Base-by-base conservation (phyloP, 1,140 invertebrate genomes). In the Mya arenaria region DNA sequence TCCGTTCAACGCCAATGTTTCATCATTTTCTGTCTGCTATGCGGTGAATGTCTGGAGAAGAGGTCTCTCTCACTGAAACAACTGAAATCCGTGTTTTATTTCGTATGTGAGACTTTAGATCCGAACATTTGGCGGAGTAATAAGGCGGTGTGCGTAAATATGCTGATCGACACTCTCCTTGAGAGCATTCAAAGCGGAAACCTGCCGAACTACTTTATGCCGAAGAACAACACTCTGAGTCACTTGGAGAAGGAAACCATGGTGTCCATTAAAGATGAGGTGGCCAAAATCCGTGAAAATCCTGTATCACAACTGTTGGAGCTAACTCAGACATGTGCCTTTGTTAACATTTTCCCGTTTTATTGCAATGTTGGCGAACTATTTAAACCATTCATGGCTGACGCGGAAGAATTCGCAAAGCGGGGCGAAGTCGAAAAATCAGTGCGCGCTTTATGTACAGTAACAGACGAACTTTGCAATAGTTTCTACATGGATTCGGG, bases 281-380 rank as follows among this genome's bases (percentile, higher is more conserved):
- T 81, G n/a, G 32, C 78, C 15, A 48, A 48, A 25, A 28, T 48
- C n/a, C 48, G 78, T 44, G 63, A 81, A 17, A 71, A 71, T 28
- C 56, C 78, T 32, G 28, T 56, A 10, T 32, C 71, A 41, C 36
- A 28, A 8, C 55, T 81, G 4, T 52, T 81, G 41, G n/a, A 55
- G 25, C 19, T 48, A 17, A 71, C 78, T 8, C 23, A 71, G 4
- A 60, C 37, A 4, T 81, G 56, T 30, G 78, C 68, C 19, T 62
- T 81, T 65, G 66, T 71, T n/a, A 72, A 81, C 58, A 72, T 81
- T 13, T 81, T 81, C 58, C 78, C 78, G 0, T 81, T 81, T 52
- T 71, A 72, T 39, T 71, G 78, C 15, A 71, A 81, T 25, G 78
- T 81, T 28, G n/a, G 30, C 23, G 55, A 81, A 44, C 56, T 81